These are phyloP conservation scores for Loxodonta africana DNA, from an alignment of 2,113 vertebrate genomes.

Conservation along the genomic window DNA sequence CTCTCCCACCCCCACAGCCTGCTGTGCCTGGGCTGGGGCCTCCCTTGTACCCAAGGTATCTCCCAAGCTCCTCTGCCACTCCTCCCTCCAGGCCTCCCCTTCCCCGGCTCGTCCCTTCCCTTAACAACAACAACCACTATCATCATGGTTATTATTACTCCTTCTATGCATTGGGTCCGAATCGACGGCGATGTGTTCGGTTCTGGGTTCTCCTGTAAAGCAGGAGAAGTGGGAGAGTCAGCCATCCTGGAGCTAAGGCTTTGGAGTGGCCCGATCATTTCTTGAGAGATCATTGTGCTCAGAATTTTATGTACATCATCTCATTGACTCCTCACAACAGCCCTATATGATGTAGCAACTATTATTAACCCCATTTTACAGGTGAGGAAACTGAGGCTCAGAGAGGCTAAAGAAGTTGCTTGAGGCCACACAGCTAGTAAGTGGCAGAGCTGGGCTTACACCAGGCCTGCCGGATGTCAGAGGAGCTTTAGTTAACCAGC, in stretches of 20 bases:
- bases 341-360: too few relatives aligned
- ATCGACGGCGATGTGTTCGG: too few relatives aligned
- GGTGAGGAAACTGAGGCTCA: conserved; percentile 25
- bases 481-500: neutral
- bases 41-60: neutral
- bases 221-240: neutral
- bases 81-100: neutral
- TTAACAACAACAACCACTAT: neutral
- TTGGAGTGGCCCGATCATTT: neutral
- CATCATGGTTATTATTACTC: neutral
- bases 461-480: neutral
- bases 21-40: neutral
- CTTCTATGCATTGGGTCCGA: too few relatives aligned
- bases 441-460: neutral
- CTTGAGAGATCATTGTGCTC: neutral
- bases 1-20: neutral
- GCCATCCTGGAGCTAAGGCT: neutral
- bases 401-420: neutral
- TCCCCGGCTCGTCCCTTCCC: neutral
- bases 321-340: neutral
- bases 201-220: neutral
- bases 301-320: neutral
- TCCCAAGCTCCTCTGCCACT: neutral
- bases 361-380: neutral
- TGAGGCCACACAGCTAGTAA: neutral